Evolutionary conservation across 2,113 vertebrate species (phyloP), one percentile per base, ranked within the genome.

Genomic region (Cephalopholis sonnerati): DNA sequence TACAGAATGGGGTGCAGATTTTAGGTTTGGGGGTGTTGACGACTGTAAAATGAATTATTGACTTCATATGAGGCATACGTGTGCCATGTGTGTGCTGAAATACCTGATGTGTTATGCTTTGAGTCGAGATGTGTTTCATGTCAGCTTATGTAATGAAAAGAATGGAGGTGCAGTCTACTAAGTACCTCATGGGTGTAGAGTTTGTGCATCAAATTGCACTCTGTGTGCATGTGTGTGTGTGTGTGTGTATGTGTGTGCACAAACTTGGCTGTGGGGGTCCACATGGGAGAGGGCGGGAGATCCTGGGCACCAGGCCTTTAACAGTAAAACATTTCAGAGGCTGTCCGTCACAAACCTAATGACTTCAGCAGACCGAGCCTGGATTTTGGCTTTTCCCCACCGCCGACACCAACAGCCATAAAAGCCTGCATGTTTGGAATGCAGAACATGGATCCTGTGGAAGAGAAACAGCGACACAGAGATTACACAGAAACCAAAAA

Each of bases 321-420:
- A 91, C 91, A 92, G 87, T 93, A 93, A 93, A 94, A 90, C 82
- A 86, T 94, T 74, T 94, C 82, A 85, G 89, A 89, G 87, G 74
- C 84, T 89, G 91, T 93, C 90, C 57, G 54, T 93, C 92, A 93
- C 86, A 81, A 85, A 75, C 50, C 69, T 94, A 93, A 95, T 93
- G 94, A 92, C 86, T 96, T 94, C 77, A 93, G 70, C 94, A 96
- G 95, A 92, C 84, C 1, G 9, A 74, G 83, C 63, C 90, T 91
- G 87, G 87, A 87, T 86, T 89, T 89, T 82, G 87, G 84, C 76
- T 88, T 90, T 89, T 79, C 85, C 89, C 74, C 87, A 85, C 84
- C 72, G 54, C 87, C 57, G 84, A 91, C 90, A 92, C 79, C 91
- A 87, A 54, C 77, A 67, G 79, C 85, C 81, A 81, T 91, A 89